Base-by-base conservation (phyloP, 2,113 vertebrate species). In the Clinocottus analis region DNA sequence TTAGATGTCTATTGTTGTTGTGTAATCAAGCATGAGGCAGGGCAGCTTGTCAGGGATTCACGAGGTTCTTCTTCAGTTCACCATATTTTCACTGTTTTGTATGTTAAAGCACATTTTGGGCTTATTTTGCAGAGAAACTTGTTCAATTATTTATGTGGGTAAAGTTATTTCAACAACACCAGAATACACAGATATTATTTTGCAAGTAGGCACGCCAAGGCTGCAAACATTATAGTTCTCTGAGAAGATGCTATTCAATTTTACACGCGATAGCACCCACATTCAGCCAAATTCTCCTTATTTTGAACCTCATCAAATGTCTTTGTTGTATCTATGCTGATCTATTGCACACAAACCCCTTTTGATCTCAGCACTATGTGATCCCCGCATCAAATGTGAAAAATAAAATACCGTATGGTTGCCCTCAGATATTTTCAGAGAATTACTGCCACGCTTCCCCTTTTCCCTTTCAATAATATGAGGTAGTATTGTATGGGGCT, bases 1-100 rank as follows among this genome's bases (percentile, higher is more conserved):
- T 86, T 89, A 91, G 91, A 78, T 72, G 77, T 87, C 81, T 79
- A 87, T 93, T 94, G 93, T 92, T 93, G 83, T 87, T 89, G 92
- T 85, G 85, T 90, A 92, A 90, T 89, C 89, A 86, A 77, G 88
- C 85, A 39, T 77, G 73, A 87, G 67, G 55, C 35, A 76, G 83
- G 79, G 75, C 33, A 41, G 77, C 77, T 56, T 65, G 89, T 86
- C 73, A 68, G 59, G 84, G 75, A 90, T 91, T 87, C 71, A 89
- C 72, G 69, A 79, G 77, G 69, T 35, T 25, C 69, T 16, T 55
- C 72, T 88, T 65, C 75, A 66, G 69, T 61, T 77, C 56, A n/a
- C 63, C 60, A 65, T 73, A 67, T 85, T 84, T 78, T 79, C 59
- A 51, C 83, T 83, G 49, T 89, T 79, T 79, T 67, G 63, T 79